Base-by-base conservation (phyloP, 2,888 invertebrate species). In the Megamerina dolium region DNA sequence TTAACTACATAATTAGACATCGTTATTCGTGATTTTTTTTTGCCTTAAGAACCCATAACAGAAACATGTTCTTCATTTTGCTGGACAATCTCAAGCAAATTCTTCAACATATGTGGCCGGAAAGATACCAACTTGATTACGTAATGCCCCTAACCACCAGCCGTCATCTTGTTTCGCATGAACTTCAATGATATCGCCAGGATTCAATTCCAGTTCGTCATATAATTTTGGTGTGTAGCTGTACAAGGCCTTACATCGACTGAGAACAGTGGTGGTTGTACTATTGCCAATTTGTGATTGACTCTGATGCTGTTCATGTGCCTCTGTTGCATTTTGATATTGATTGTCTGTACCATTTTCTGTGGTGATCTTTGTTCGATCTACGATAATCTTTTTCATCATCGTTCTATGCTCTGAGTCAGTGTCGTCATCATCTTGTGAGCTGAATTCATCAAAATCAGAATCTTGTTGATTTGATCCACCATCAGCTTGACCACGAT, bases 101-200 rank as follows among this genome's bases (percentile, higher is more conserved):
- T 88, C 84, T 74, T 93, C 87, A 8, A 94, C 93, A 64, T 94
- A 94, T 1, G 92, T 93, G 0, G 93, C 92, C 1, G 94, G 94
- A 63, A 94, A 94, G 56, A 92, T 91, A 19, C 94, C 94, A 49
- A 87, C 82, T 50, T 79, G 79, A 32, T 92, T 61, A 38, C 61
- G 82, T 44, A 91, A 77, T 59, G 92, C 89, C 3, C 93, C 94
- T 45, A 89, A 78, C 93, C 93, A 94, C 94, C 94, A 94, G 27
- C 91, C 93, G 61, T 92, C 91, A 23, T 86, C 87, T 68, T 91
- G 90, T 63, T 93, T 92, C 59, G 87, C 84, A 66, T 88, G 89
- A 27, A 94, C 85, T 56, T 83, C 85, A 56, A 94, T 87, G 36
- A 89, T 74, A 68, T 94, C 92, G 52, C 93, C 87, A 66, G 81